Evolutionary conservation across 2,888 invertebrate species (phyloP), one percentile per base, ranked within the genome.

Genomic region (Drosophila anceps): DNA sequence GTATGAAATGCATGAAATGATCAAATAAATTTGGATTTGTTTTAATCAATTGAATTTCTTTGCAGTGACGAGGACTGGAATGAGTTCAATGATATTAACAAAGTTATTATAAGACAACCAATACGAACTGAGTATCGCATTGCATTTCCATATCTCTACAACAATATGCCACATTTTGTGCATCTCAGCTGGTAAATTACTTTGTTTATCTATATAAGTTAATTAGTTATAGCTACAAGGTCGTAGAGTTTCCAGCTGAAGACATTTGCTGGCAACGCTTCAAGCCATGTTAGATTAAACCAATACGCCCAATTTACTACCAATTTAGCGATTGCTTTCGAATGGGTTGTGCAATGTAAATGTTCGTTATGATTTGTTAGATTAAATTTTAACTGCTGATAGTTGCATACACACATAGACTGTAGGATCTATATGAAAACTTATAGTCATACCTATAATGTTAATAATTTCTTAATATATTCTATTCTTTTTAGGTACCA

Each of bases 61-160:
- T 94, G 24, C 87, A 96, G 98, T 2, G 99, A 99, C 94, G 99
- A 99, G 94, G 99, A 99, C 93, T 99, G 99, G 99, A 99, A 99
- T 94, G 99, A 99, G 94, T 99, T 99, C 91, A 99, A 99, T 94
- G 99, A 99, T 91, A 99, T 99, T 84, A 99, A 99, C 93, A 99
- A 99, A 94, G 99, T 99, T 88, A 99, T 99, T 77, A 99, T 99
- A 84, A 95, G 99, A 10, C 99, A 99, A 91, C 99, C 99, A 4
- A 98, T 99, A 81, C 95, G 99, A 76, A 99, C 99, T 0, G 99
- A 99, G 93, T 99, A 99, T 93, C 95, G 99, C 82, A 99, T 99
- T 91, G 99, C 99, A 0, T 99, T 99, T 93, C 99, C 99, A 0
- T 99, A 99, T 93, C 94, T 99, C 84, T 99, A 99, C 94, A 99